Percentiles rank a stretch among this genome's conserved stretches.
These are phyloP conservation scores for Chaetophractus vellerosus DNA, from an alignment of 2,797 vertebrate genomes.

Conservation along the genomic window DNA sequence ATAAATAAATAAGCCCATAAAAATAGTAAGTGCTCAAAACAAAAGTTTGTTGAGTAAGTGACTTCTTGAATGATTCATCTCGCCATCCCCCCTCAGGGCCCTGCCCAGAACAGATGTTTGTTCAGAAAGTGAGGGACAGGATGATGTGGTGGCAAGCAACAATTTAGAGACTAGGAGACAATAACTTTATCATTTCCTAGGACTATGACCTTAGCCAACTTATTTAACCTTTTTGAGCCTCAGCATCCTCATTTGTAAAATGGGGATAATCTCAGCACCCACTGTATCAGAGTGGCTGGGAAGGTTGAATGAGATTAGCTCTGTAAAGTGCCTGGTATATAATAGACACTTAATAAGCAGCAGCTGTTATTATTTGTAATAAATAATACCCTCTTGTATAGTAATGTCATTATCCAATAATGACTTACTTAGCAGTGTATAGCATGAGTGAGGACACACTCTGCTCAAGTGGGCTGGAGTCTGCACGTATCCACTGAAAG, in stretches of 20 bases:
- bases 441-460: neutral
- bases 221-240: neutral
- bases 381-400: neutral
- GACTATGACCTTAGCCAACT: neutral
- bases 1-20: constrained; percentile 33
- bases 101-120: constrained; percentile 72
- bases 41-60: neutral
- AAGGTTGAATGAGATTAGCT: neutral
- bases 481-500: neutral
- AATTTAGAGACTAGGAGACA: constrained; percentile 3
- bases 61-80: constrained; percentile 75
- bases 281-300: neutral
- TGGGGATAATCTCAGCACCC: neutral
- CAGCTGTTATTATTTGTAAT: neutral
- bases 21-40: constrained; percentile 39
- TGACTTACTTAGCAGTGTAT: no score
- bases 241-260: constrained; percentile 24
- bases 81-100: neutral
- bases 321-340: neutral
- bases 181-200: constrained; percentile 3
- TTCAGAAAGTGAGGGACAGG: constrained; percentile 68
- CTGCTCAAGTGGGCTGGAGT: neutral
- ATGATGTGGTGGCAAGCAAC: neutral
- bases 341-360: neutral
- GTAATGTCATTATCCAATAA: neutral